Conservation (phyloP, 2,888 invertebrate genomes). For the Salticus scenicus region DNA sequence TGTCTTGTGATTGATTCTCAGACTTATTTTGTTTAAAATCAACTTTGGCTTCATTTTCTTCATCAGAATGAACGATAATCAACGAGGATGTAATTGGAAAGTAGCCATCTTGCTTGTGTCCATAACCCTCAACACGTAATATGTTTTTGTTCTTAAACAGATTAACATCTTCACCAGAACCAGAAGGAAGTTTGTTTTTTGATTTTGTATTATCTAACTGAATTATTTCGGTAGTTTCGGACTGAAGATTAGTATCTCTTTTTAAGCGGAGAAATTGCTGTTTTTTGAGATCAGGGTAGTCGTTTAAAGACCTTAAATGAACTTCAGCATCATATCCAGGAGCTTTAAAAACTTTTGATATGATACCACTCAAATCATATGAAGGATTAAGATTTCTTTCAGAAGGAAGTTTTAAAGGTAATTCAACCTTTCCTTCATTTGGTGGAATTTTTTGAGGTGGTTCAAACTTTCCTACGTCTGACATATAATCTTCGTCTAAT, state of each 20-base stretch:
- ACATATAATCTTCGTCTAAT: too few relatives aligned
- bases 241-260: background rate
- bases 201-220: background rate
- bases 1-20: background rate
- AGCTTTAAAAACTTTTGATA: conserved; percentile 59
- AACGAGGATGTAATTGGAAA: conserved; percentile 40
- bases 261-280: background rate
- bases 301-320: conserved; percentile 11
- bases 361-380: conserved; percentile 27
- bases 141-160: background rate
- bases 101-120: background rate
- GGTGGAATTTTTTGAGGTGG: too few relatives aligned
- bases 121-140: conserved; percentile 13
- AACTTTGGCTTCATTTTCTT: background rate
- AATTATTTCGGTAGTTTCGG: background rate
- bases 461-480: too few relatives aligned
- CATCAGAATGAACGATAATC: conserved; percentile 25
- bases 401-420: background rate
- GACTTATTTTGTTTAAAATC: background rate
- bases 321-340: conserved; percentile 58
- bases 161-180: background rate
- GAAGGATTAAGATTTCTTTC: background rate
- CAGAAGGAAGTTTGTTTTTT: background rate
- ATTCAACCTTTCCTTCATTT: too few relatives aligned
- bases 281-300: background rate